Conservation (phyloP, 2,888 invertebrate species). For the Minunthozetes semirufus region DNA sequence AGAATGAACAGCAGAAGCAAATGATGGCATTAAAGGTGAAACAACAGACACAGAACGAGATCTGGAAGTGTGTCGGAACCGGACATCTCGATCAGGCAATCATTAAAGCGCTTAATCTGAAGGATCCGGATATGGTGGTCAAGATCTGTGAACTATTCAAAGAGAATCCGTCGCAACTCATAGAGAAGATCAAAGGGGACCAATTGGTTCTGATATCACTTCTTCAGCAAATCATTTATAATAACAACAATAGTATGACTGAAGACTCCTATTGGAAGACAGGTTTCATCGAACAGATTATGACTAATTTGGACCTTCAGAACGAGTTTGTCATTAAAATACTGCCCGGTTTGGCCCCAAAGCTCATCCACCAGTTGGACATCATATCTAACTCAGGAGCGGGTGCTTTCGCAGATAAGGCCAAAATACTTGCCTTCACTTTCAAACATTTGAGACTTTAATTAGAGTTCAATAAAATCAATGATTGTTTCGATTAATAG, state of each 20-base stretch:
- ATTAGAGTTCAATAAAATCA: no score
- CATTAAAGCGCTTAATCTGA: constrained; percentile 18
- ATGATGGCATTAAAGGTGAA: not conserved
- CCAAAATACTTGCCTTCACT: constrained; percentile 14
- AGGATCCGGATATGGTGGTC: constrained; percentile 8
- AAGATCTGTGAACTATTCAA: constrained; percentile 24
- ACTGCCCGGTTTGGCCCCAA: not conserved
- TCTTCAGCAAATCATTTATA: constrained; percentile 11
- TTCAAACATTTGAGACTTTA: constrained; percentile 14
- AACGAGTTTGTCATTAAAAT: constrained; percentile 4
- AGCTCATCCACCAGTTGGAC: not conserved
- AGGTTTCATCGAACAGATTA: constrained; percentile 14
- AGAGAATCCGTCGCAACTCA: constrained; percentile 4
- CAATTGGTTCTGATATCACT: constrained; percentile 31
- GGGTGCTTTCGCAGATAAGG: not conserved
- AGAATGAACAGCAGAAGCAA: not conserved
- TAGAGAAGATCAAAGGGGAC: constrained; percentile 13
- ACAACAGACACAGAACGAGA: not conserved
- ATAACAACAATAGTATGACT: not conserved
- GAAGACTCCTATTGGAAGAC: constrained; percentile 6
- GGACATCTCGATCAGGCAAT: constrained; percentile 10
- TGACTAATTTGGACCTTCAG: constrained; percentile 16
- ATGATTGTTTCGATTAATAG: not conserved
- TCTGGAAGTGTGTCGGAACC: not conserved
- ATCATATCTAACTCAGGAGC: not conserved